These are phyloP conservation scores for Sminthurides aquaticus DNA, from an alignment of 2,888 invertebrate genomes.

Conservation along the genomic window DNA sequence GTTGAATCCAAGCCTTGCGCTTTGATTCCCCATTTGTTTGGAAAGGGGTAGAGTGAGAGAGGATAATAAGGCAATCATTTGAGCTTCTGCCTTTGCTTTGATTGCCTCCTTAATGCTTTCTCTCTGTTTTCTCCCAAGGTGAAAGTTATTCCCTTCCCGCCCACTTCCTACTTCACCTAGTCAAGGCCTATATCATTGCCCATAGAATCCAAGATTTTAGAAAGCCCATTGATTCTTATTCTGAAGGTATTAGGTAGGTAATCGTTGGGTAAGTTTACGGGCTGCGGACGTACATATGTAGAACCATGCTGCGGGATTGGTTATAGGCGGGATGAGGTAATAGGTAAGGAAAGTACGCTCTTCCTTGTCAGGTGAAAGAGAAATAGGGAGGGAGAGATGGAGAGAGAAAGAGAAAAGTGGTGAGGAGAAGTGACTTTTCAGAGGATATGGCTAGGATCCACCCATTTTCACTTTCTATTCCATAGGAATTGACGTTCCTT, in stretches of 20 bases:
- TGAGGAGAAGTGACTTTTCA: not conserved
- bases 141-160: too few species aligned
- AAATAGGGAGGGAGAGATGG: not conserved
- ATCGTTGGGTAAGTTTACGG: too few species aligned
- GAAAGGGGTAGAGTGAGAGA: not conserved
- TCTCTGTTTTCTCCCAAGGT: not conserved
- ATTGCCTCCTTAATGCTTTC: not conserved
- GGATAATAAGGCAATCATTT: not conserved
- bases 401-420: not conserved
- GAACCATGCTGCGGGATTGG: too few species aligned
- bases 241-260: too few species aligned
- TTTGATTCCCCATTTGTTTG: not conserved
- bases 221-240: too few species aligned
- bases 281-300: too few species aligned
- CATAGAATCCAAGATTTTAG: too few species aligned
- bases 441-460: conserved; percentile 17
- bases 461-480: conserved; percentile 33
- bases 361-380: too few species aligned
- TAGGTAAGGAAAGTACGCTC: too few species aligned
- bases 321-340: too few species aligned
- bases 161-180: too few species aligned
- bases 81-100: not conserved
- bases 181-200: too few species aligned
- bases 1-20: not conserved
- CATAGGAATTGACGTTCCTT: conserved; percentile 25